These are phyloP conservation scores for Pseudomugil tenellus DNA, from an alignment of 2,797 vertebrate genomes.

Conservation along the genomic window DNA sequence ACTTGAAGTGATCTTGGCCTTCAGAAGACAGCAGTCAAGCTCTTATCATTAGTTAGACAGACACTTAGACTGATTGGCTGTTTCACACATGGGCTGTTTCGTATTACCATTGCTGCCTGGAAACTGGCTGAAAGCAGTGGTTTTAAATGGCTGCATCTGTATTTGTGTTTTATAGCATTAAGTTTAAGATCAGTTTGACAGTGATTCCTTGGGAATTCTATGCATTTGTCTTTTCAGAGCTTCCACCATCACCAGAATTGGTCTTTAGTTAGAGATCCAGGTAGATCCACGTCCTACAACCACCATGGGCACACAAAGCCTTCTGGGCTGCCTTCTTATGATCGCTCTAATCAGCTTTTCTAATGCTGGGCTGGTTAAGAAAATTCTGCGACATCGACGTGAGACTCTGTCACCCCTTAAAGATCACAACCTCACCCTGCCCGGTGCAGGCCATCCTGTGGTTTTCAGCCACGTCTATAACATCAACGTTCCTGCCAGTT, in stretches of 20 bases:
- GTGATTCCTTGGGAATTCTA: slow-evolving; percentile 5
- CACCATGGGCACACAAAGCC: slow-evolving; percentile 82
- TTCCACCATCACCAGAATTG: slow-evolving; percentile 12
- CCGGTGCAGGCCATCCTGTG: slow-evolving; percentile 83
- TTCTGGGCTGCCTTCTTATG: slow-evolving; percentile 79
- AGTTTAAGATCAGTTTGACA: background rate
- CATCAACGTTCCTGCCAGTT: slow-evolving; percentile 89
- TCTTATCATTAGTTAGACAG: background rate
- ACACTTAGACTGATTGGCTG: background rate
- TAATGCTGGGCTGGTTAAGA: slow-evolving; percentile 87
- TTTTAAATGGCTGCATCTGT: background rate
- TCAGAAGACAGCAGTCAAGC: background rate
- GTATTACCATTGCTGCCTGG: background rate
- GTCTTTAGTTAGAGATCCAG: too few species aligned
- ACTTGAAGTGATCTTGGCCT: background rate
- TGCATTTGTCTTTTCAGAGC: slow-evolving; percentile 54
- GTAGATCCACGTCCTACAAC: slow-evolving; percentile 13
- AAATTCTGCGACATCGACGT: slow-evolving; percentile 86
- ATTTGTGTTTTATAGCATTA: background rate
- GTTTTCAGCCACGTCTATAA: slow-evolving; percentile 97
- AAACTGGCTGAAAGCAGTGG: background rate
- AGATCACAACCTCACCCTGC: slow-evolving; percentile 84
- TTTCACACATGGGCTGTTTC: background rate
- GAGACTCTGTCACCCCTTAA: slow-evolving; percentile 52
- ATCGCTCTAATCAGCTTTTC: slow-evolving; percentile 74